A percentile compares a stretch with the other conserved stretches of the same genome.
Conservation (phyloP, 2,113 vertebrate genomes). For the Corvus hawaiiensis region DNA sequence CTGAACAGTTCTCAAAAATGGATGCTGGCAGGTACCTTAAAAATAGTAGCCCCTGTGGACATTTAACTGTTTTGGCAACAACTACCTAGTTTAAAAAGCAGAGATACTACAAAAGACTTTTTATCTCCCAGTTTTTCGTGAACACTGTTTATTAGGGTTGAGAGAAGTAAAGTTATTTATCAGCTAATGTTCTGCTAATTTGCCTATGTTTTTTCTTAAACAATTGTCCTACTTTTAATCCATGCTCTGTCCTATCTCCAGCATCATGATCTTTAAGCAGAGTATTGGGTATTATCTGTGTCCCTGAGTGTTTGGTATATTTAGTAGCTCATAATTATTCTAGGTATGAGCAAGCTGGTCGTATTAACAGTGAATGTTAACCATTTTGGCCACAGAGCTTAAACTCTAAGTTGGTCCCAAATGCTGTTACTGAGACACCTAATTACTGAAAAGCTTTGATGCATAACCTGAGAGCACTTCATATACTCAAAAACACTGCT, state of each 20-base stretch:
- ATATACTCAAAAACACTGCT: not conserved
- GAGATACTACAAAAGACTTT: not conserved
- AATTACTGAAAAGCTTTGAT: not conserved
- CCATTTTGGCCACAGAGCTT: not conserved
- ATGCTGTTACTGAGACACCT: not conserved
- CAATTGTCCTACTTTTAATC: conserved; percentile 43
- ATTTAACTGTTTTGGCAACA: not conserved
- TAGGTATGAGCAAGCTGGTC: conserved; percentile 3
- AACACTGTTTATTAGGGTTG: not conserved
- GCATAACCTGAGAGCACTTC: not conserved
- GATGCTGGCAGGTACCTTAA: not conserved
- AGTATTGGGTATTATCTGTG: conserved; percentile 44
- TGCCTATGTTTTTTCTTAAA: not conserved
- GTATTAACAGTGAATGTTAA: conserved; percentile 32
- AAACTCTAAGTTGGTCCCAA: not conserved
- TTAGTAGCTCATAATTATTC: conserved; percentile 59
- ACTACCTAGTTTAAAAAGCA: not conserved
- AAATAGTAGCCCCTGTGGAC: not conserved
- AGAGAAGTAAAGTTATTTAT: not conserved
- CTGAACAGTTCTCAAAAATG: not conserved
- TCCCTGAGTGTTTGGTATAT: conserved; percentile 51
- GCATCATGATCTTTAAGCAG: not conserved
- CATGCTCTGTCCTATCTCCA: not conserved
- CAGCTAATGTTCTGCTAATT: not conserved
- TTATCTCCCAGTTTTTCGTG: not conserved